Evolutionary conservation across 2,888 invertebrate species (phyloP), one percentile per base, ranked within the genome.

Genomic region (Meganola albula): DNA sequence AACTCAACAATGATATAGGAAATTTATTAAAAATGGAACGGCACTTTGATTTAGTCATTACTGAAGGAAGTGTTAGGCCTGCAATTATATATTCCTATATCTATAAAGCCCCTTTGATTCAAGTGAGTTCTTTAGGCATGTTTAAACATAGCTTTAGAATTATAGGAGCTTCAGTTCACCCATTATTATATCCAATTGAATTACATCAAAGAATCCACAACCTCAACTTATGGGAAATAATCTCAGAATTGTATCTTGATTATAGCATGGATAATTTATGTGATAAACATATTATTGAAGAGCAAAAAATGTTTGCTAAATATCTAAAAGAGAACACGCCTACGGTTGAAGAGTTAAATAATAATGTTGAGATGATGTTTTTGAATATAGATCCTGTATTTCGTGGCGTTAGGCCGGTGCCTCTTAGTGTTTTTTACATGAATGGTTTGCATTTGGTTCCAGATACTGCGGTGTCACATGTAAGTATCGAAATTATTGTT

Each of bases 391-490:
- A 80, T 56, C 66, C 71, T 0, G 34, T 74, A 9, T 69, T 70
- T 52, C 59, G 59, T 24, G 51, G 52, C 3, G 64, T 65, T 24
- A 52, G 58, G 6, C 85, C 87, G 0, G 50, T 75, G 0, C 68
- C 82, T 7, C 74, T 80, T 0, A 59, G 58, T 34, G 57, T 78
- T 1, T 36, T 85, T 2, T 70, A 67, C 34, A 69, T 83, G 34
- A 76, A 79, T 29, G 82, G 83, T 8, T 39, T 76, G 18, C 79
- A 83, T 40, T 56, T 73, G 11, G 63, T 57, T 7, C 59, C 61
- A 9, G 33, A 56, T 2, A 65, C 73, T 21, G 56, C 67, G 0
- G 48, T 87, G 10, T 76, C 82, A 4, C 39, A 52, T 40, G 70
- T 65, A 40, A 39, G 37, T 33, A 29, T 4, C n/a, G n/a, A n/a